A percentile compares a stretch with the other conserved stretches of the same genome.
phyloP scores from a whole-genome alignment of 2,888 invertebrate species.

The Xestia c-nigrum region DNA sequence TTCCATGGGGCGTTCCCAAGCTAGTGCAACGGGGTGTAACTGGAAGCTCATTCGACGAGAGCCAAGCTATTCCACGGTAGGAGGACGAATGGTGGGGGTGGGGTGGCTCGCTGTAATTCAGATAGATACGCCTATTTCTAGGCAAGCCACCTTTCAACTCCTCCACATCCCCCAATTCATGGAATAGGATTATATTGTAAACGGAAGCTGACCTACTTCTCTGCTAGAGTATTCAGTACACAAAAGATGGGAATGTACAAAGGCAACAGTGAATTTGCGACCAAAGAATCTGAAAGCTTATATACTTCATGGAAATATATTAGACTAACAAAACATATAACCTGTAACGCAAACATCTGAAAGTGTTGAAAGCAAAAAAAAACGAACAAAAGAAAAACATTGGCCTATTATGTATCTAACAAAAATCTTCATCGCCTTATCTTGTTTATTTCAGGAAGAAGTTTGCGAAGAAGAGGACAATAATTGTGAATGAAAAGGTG shows the following conservation, averaged over 20 bases:
- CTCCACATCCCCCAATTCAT: slow-evolving; percentile 1
- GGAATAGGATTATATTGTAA: not conserved
- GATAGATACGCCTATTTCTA: slow-evolving; percentile 38
- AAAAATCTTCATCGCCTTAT: too few relatives aligned
- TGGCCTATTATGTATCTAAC: not conserved
- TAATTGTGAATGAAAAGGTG: too few relatives aligned
- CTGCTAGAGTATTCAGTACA: not conserved
- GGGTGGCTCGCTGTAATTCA: not conserved
- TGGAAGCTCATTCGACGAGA: slow-evolving; percentile 22
- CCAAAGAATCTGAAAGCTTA: not conserved
- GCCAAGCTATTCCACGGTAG: slow-evolving; percentile 7
- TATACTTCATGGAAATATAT: not conserved
- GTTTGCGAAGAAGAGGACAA: too few relatives aligned
- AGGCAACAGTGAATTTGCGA: not conserved
- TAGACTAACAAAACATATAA: not conserved
- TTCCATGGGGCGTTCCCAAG: slow-evolving; percentile 29
- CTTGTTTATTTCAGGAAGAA: too few relatives aligned
- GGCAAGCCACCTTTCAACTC: not conserved
- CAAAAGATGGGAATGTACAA: not conserved
- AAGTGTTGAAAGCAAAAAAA: not conserved
- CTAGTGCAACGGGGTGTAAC: not conserved
- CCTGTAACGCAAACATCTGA: not conserved
- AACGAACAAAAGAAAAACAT: not conserved
- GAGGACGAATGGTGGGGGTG: slow-evolving; percentile 11
- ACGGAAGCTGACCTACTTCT: not conserved